Evolutionary conservation across 2,113 vertebrate species (phyloP).

Genomic region (Formicarius rufipectus): DNA sequence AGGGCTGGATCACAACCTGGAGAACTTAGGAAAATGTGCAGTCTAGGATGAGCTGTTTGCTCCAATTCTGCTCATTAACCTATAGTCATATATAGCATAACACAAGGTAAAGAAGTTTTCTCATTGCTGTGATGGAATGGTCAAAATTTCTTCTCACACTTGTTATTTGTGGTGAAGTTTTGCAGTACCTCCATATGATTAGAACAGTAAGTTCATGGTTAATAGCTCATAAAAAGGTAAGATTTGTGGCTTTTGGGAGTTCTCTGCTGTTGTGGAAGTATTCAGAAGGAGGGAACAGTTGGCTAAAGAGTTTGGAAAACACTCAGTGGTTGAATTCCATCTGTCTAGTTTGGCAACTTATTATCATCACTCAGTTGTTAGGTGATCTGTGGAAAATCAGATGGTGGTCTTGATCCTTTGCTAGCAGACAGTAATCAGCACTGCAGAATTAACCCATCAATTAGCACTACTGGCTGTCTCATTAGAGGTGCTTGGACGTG

Average conservation of each 20-base stretch:
- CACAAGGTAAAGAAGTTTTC: neutral
- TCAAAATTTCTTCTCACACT: neutral
- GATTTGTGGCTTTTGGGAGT: neutral
- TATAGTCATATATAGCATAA: neutral
- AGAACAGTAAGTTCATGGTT: neutral
- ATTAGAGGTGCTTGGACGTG: neutral
- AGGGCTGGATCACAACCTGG: neutral
- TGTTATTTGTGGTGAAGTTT: neutral
- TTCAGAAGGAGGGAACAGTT: neutral
- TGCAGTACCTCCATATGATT: neutral
- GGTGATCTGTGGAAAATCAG: neutral
- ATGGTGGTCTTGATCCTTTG: neutral
- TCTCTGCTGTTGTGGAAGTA: neutral
- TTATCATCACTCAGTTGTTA: neutral
- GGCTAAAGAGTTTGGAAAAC: neutral
- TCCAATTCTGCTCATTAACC: neutral
- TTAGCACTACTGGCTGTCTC: neutral
- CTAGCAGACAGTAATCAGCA: neutral
- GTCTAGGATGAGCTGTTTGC: neutral
- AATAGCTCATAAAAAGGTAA: neutral
- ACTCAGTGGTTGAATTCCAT: neutral
- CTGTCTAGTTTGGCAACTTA: neutral
- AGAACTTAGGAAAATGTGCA: neutral
- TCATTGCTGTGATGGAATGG: neutral
- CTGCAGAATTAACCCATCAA: neutral